phyloP scores from a whole-genome alignment of 1,140 invertebrate genomes.

The Dendrolimus punctatus region DNA sequence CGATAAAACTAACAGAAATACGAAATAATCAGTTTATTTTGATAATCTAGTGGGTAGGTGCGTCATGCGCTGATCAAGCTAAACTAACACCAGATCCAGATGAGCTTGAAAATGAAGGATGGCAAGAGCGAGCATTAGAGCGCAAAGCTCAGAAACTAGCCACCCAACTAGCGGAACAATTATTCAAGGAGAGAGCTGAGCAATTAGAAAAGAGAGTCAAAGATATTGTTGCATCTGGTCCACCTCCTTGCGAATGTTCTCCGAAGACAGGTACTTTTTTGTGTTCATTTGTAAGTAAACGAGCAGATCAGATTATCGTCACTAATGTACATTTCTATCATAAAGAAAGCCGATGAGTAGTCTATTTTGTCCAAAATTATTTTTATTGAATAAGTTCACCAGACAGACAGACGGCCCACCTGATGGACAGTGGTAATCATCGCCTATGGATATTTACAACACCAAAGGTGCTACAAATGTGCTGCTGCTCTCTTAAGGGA shows the following conservation, averaged over 20 bases:
- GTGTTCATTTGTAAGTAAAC: background rate
- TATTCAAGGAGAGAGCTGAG: conserved; percentile 47
- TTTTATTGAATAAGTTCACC: too few relatives aligned
- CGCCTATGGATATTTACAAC: too few relatives aligned
- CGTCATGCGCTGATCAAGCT: conserved; percentile 36
- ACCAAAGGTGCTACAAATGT: too few relatives aligned
- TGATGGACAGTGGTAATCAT: too few relatives aligned
- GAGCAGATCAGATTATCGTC: background rate
- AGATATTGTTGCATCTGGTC: conserved; percentile 28
- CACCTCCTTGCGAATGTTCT: conserved; percentile 47
- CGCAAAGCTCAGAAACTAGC: conserved; percentile 42
- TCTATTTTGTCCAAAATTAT: too few relatives aligned
- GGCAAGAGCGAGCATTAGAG: conserved; percentile 37
- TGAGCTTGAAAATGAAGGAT: conserved; percentile 20
- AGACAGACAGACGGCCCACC: too few relatives aligned
- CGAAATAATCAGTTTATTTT: too few relatives aligned
- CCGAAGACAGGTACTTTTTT: conserved; percentile 7
- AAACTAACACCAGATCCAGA: conserved; percentile 12
- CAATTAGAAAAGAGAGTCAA: conserved; percentile 34
- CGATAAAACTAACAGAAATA: too few relatives aligned
- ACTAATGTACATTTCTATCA: too few relatives aligned
- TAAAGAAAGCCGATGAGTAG: too few relatives aligned
- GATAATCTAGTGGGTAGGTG: conserved; percentile 43
- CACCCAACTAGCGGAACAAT: conserved; percentile 36
- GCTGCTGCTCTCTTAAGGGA: too few relatives aligned